Base-by-base conservation (phyloP, 2,113 vertebrate species). In the Chloropsis cyanopogon region DNA sequence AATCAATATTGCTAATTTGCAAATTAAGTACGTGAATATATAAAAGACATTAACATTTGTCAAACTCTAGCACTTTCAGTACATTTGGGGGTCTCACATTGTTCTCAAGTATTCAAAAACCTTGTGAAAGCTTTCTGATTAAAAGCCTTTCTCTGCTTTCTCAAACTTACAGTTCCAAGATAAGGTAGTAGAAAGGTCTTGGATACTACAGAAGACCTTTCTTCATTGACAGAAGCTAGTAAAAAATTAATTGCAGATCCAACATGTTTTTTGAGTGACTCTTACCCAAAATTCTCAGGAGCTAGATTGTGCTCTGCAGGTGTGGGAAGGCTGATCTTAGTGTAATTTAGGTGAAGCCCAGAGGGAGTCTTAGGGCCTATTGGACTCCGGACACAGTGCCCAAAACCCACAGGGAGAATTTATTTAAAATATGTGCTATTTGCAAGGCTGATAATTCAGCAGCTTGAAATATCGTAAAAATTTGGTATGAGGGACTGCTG, bases 21-120 rank as follows among this genome's bases (percentile, higher is more conserved):
- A 23, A 82, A 86, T 83, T 82, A 87, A 86, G 68, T 57, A 66
- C 12, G 6, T 96, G 83, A 87, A 96, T 88, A 82, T 41, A 87
- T 60, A 90, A 89, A 96, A 80, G 61, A 15, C 42, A 69, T 95
- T 93, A 72, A 31, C 23, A 35, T 87, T 75, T 75, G 19, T 70
- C 81, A 73, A 49, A 70, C n/a, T 86, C 31, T 65, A 41, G 14
- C 21, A 21, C 24, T 92, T 96, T 79, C 65, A 50, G 17, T 90
- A 41, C 17, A 61, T 88, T 63, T n/a, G 6, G 29, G 65, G 17
- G 33, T 64, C 64, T 86, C 59, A 82, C 73, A 54, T 79, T 88
- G 22, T 94, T 82, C 76, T 82, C 7, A 61, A 37, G 25, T 63
- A 73, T 85, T 87, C 33, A 85, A 82, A 96, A 88, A 53, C 13